phyloP scores from a whole-genome alignment of 2,888 invertebrate species.

The Furcula furcula region DNA sequence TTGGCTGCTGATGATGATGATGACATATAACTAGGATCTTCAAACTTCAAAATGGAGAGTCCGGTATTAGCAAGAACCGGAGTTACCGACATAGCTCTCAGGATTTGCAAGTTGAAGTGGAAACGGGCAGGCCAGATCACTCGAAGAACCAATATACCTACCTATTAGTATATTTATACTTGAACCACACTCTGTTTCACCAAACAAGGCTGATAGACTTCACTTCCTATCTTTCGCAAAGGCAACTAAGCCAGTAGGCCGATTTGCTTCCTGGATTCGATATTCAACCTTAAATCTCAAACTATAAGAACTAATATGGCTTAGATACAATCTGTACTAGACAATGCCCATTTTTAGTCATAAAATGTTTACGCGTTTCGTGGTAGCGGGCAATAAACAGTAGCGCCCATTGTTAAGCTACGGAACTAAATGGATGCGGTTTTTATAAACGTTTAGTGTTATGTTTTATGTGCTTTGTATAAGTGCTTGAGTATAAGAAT shows the following conservation, averaged over 20 bases:
- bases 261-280: conserved; percentile 20
- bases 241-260: conserved; percentile 44
- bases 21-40: no score
- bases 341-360: conserved; percentile 56
- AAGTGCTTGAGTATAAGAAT: no score
- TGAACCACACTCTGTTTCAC: conserved; percentile 32
- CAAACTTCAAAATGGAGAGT: no score
- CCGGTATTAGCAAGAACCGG: no score
- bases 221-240: conserved; percentile 54
- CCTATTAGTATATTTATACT: conserved; percentile 37
- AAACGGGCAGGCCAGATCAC: no score
- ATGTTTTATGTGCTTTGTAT: conserved; percentile 1
- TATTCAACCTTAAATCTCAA: conserved; percentile 14
- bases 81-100: no score
- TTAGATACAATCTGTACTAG: conserved; percentile 16
- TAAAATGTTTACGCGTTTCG: conserved; percentile 39
- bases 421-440: conserved; percentile 16
- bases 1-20: no score
- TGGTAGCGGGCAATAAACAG: conserved; percentile 39
- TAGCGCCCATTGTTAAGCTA: conserved; percentile 20
- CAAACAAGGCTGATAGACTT: conserved; percentile 39
- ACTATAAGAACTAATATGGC: conserved; percentile 19
- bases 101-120: no score
- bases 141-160: no score
- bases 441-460: conserved; percentile 6